Conservation (phyloP, 2,797 vertebrate species). For the Poecilia picta region DNA sequence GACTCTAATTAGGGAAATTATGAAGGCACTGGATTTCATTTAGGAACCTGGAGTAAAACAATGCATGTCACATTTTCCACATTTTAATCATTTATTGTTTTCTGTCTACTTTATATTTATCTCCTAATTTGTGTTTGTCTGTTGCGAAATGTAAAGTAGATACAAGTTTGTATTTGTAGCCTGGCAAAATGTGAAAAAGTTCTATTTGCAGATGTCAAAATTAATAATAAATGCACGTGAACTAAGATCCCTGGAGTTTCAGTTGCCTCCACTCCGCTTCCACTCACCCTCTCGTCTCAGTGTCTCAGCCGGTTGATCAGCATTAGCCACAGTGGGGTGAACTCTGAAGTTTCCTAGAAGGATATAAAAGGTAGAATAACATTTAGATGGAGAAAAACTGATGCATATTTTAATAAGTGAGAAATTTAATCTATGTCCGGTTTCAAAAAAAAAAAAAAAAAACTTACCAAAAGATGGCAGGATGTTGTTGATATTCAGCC, state of each 20-base stretch:
- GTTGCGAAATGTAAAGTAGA: background rate
- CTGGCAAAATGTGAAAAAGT: background rate
- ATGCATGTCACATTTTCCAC: background rate
- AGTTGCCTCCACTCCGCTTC: background rate
- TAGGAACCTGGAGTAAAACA: background rate
- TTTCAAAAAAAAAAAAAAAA: background rate
- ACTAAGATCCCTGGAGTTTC: background rate
- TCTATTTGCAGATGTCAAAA: background rate
- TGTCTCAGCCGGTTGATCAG: constrained; percentile 68
- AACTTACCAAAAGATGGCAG: constrained; percentile 78
- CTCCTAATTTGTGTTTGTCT: background rate
- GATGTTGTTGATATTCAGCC: constrained; percentile 82
- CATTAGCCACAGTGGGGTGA: constrained; percentile 68
- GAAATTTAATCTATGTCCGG: background rate
- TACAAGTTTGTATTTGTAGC: background rate
- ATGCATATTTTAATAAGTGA: background rate
- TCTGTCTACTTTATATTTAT: too few species aligned
- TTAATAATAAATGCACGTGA: background rate
- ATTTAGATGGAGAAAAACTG: background rate
- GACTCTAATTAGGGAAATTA: too few species aligned
- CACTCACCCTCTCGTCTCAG: constrained; percentile 77
- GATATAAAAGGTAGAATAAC: constrained; percentile 7
- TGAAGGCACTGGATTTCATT: background rate
- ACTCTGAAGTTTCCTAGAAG: constrained; percentile 79
- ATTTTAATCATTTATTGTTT: background rate